Base-by-base conservation (phyloP, 2,888 invertebrate genomes). In the Anodontia alba region DNA sequence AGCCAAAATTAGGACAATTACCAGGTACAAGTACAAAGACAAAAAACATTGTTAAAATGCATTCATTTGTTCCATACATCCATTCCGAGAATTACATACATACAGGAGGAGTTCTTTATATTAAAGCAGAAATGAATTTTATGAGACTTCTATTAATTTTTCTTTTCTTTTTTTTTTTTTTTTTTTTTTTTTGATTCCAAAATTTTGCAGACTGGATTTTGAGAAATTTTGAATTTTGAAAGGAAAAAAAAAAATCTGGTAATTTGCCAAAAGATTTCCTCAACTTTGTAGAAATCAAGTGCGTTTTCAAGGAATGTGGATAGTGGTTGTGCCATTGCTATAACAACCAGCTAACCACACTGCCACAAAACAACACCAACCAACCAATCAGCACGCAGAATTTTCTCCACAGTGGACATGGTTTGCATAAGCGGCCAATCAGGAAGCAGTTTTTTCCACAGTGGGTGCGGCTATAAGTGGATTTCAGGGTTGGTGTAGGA, bases 271-370 rank as follows among this genome's bases (percentile, higher is more conserved):
- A 62, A 62, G 33, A 17, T 62, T 10, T 8, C 62, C 62, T 20
- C 31, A 33, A 62, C 17, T 17, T 33, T 33, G 69, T 38, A 23
- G 69, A 69, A 69, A 38, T 42, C 36, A 71, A 75, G 78, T 80
- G 67, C 81, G 89, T 88, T 89, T 88, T 86, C 82, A 78, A 97
- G 98, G 97, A 97, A 98, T 97, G 98, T 96, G 96, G 97, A 96
- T 97, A 98, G 98, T 97, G 98, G 98, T 97, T 97, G 98, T 98
- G 96, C 73, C 77, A 68, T 81, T 86, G 95, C 83, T 79, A 78
- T 89, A 97, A 98, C 98, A 98, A 99, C 98, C 98, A 98, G 98
- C 98, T 98, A 99, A 98, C 98, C 98, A 98, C 98, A 98, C 98
- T 99, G 98, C 98, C 98, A 79, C 98, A 98, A 87, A 89, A 90